phyloP scores from a whole-genome alignment of 1,140 invertebrate genomes.

The Dryas iulia region DNA sequence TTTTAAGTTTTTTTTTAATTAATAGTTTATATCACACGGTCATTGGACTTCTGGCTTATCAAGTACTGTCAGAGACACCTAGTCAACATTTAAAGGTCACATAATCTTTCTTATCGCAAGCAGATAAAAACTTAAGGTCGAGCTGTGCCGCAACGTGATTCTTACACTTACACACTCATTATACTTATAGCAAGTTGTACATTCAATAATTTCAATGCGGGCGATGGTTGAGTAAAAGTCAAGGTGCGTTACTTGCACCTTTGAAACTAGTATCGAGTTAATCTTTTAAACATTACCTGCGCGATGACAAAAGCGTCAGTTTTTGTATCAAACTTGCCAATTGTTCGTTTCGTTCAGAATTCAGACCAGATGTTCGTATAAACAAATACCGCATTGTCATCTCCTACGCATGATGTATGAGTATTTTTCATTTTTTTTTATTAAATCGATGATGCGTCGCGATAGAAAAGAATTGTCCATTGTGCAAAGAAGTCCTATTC shows the following conservation, averaged over 20 bases:
- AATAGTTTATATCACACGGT: conserved; percentile 50
- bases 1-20: background rate
- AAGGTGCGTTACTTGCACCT: conserved; percentile 70
- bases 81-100: conserved; percentile 71
- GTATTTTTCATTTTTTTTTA: conserved; percentile 52
- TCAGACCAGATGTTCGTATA: conserved; percentile 67
- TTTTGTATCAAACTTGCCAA: conserved; percentile 60
- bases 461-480: conserved; percentile 53
- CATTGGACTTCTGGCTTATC: conserved; percentile 69
- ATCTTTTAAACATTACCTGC: conserved; percentile 71
- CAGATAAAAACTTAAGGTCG: conserved; percentile 69
- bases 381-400: conserved; percentile 66
- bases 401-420: conserved; percentile 75
- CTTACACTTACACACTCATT: conserved; percentile 30
- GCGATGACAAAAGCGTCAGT: conserved; percentile 50
- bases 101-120: conserved; percentile 66
- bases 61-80: conserved; percentile 52
- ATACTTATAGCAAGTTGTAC: conserved; percentile 17
- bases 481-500: conserved; percentile 71
- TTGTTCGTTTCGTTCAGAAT: conserved; percentile 38
- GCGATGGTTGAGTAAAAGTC: conserved; percentile 46
- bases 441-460: conserved; percentile 57
- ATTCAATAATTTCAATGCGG: conserved; percentile 18
- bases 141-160: conserved; percentile 53
- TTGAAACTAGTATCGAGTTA: conserved; percentile 67